Evolutionary conservation across 2,888 invertebrate species (phyloP).

Genomic region (Allolobophora icterica): DNA sequence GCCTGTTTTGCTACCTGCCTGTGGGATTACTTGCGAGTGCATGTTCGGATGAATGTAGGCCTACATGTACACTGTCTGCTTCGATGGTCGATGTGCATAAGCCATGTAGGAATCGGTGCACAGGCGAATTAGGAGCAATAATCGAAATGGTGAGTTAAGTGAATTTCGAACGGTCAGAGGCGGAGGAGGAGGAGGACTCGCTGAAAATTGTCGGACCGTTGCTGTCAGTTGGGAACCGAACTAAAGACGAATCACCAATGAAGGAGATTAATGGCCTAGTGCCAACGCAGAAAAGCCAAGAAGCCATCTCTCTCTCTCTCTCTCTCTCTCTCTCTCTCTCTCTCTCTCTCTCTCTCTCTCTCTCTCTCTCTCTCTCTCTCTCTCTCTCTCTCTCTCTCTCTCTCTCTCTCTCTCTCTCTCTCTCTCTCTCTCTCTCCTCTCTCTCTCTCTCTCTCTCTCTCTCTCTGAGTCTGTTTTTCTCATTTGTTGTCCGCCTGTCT

Average conservation of each 20-base stretch:
- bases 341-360: too few species aligned
- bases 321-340: background rate
- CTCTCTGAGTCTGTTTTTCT: too few species aligned
- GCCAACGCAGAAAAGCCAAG: background rate
- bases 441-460: too few species aligned
- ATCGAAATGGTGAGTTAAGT: conserved; percentile 7
- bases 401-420: too few species aligned
- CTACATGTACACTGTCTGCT: background rate
- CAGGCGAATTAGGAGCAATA: background rate
- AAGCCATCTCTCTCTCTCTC: background rate
- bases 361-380: background rate
- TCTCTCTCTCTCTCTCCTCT: too few species aligned
- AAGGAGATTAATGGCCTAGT: conserved; percentile 18
- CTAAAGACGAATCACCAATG: conserved; percentile 12
- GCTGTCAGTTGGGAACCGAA: background rate
- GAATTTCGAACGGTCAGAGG: background rate
- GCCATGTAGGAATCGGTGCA: background rate
- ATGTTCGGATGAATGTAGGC: background rate
- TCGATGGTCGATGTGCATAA: background rate
- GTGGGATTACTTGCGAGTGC: background rate
- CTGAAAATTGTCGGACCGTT: background rate
- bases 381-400: background rate
- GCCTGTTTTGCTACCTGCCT: background rate
- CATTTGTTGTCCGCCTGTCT: background rate
- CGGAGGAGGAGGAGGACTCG: background rate